phyloP scores from a whole-genome alignment of 2,888 invertebrate species.

The Xanthorhoe designata region DNA sequence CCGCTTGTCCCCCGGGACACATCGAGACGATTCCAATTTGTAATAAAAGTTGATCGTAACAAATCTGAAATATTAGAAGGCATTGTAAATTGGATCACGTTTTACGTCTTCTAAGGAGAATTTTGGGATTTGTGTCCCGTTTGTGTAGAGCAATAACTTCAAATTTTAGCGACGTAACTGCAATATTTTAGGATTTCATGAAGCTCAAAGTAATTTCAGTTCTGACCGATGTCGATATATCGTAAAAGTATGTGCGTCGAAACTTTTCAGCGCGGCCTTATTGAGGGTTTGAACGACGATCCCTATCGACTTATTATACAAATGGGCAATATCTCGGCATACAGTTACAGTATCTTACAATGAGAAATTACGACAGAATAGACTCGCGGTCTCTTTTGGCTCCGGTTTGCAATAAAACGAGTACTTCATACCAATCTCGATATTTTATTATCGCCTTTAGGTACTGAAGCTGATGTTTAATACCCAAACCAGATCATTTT shows the following conservation, averaged over 20 bases:
- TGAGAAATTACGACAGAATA: constrained; percentile 70
- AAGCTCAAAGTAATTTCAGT: constrained; percentile 48
- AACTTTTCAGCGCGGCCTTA: constrained; percentile 59
- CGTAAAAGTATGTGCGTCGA: constrained; percentile 50
- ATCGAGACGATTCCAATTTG: constrained; percentile 73
- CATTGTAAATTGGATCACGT: constrained; percentile 77
- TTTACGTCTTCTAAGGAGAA: constrained; percentile 63
- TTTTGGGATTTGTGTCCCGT: constrained; percentile 60
- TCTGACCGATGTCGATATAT: constrained; percentile 47
- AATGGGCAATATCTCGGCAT: constrained; percentile 73
- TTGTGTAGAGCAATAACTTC: constrained; percentile 50
- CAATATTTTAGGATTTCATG: constrained; percentile 45
- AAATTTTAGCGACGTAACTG: constrained; percentile 42
- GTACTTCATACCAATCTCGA: constrained; percentile 58
- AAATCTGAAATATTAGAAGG: constrained; percentile 75
- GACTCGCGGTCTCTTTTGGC: constrained; percentile 69
- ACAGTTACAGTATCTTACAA: constrained; percentile 73
- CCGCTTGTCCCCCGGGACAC: constrained; percentile 61
- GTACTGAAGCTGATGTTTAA: constrained; percentile 55
- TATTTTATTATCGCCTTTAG: constrained; percentile 61
- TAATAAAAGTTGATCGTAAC: constrained; percentile 76
- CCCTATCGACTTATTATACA: constrained; percentile 80
- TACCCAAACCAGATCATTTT: constrained; percentile 55
- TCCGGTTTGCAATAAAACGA: constrained; percentile 68
- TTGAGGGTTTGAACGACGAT: constrained; percentile 67